These are phyloP conservation scores for Carapus acus DNA, from an alignment of 2,797 vertebrate species.

Conservation along the genomic window DNA sequence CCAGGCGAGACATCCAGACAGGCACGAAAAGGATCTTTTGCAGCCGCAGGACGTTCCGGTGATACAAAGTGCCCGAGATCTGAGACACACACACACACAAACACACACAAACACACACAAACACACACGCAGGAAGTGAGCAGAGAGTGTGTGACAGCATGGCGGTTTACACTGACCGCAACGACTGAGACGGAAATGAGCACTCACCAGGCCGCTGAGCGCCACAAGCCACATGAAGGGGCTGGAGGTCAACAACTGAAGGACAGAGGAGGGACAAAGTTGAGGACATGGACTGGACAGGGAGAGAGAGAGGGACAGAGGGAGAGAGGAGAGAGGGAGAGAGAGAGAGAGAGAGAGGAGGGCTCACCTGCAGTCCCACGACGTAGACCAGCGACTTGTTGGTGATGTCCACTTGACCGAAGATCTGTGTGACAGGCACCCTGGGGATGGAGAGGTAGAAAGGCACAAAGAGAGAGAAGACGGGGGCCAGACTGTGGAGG, in stretches of 20 bases:
- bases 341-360: background rate
- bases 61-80: slow-evolving; percentile 86
- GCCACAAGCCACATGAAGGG: slow-evolving; percentile 92
- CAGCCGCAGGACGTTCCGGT: slow-evolving; percentile 72
- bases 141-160: no score
- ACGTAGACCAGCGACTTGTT: slow-evolving; percentile 97
- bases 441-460: slow-evolving; percentile 90
- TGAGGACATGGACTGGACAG: slow-evolving; percentile 6
- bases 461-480: slow-evolving; percentile 94
- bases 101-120: slow-evolving; percentile 21
- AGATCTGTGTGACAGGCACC: slow-evolving; percentile 86
- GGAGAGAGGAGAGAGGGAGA: background rate
- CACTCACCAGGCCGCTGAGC: slow-evolving; percentile 92
- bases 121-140: no score
- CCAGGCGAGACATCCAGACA: slow-evolving; percentile 74
- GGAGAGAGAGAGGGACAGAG: slow-evolving; percentile 1
- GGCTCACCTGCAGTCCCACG: slow-evolving; percentile 63
- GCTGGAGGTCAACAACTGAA: slow-evolving; percentile 90
- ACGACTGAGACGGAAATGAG: background rate
- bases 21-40: slow-evolving; percentile 81
- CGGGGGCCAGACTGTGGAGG: slow-evolving; percentile 79
- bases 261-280: slow-evolving; percentile 39
- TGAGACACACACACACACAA: slow-evolving; percentile 54
- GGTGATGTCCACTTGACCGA: slow-evolving; percentile 88
- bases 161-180: no score